phyloP scores from a whole-genome alignment of 2,888 invertebrate genomes.

The Labia minor region DNA sequence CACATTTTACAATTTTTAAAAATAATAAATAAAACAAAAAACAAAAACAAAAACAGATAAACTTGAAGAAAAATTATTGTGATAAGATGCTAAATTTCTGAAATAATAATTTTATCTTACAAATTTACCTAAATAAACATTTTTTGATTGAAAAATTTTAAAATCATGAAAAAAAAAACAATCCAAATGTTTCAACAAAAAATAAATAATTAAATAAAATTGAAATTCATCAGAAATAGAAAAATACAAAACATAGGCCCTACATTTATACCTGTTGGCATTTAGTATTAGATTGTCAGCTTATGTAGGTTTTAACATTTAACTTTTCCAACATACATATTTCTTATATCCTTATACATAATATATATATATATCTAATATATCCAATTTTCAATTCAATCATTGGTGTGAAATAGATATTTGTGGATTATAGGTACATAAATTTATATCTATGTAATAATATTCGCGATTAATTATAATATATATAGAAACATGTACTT shows the following conservation, averaged over 20 bases:
- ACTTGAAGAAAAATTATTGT: background rate
- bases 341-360: background rate
- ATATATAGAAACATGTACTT: background rate
- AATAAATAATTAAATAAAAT: too few relatives aligned
- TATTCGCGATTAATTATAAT: background rate
- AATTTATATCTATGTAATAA: background rate
- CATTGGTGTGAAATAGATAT: background rate
- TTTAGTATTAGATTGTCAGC: conserved; percentile 5
- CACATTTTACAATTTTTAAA: conserved; percentile 2
- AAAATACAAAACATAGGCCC: background rate
- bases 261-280: conserved; percentile 13
- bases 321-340: too few relatives aligned
- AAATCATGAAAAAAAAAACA: too few relatives aligned
- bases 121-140: too few relatives aligned
- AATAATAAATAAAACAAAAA: background rate
- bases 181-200: too few relatives aligned
- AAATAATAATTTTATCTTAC: too few relatives aligned
- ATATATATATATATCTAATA: background rate
- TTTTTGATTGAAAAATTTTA: too few relatives aligned
- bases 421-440: conserved; percentile 1
- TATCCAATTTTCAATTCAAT: background rate
- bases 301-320: background rate
- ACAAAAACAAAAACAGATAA: too few relatives aligned
- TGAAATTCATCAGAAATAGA: background rate
- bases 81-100: background rate